Percentiles rank a stretch among this genome's conserved stretches.
These are phyloP conservation scores for Lepus europaeus DNA, from an alignment of 2,113 vertebrate species.

Conservation along the genomic window DNA sequence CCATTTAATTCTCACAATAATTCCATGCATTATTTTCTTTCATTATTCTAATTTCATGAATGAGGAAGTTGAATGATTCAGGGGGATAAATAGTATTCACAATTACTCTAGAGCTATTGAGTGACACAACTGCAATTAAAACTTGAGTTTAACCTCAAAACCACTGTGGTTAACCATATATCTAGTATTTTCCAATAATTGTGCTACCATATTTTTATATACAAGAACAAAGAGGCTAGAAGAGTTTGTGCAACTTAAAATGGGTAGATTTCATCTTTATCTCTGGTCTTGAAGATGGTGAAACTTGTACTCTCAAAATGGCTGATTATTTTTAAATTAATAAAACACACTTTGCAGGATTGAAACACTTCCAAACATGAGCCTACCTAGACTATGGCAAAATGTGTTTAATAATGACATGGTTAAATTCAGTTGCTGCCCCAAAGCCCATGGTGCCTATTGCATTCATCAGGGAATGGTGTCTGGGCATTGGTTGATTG, in stretches of 20 bases:
- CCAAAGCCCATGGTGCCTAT: not conserved
- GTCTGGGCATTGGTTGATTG: not conserved
- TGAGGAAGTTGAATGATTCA: not conserved
- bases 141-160: not conserved
- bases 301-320: not conserved
- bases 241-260: not conserved
- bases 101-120: not conserved
- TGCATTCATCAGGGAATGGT: not conserved
- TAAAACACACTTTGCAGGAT: not conserved
- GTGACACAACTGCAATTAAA: not conserved
- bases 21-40: not conserved
- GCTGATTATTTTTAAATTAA: not conserved
- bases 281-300: not conserved
- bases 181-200: not conserved
- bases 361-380: not conserved
- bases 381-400: not conserved
- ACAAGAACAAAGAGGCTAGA: not conserved
- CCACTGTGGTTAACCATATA: not conserved
- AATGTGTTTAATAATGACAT: not conserved
- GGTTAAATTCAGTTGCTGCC: constrained; percentile 4
- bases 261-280: not conserved
- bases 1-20: not conserved
- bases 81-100: not conserved
- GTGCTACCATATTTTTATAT: not conserved
- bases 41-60: not conserved